Evolutionary conservation across 2,797 vertebrate genomes (phyloP).

Genomic region (Phoeniculus purpureus): DNA sequence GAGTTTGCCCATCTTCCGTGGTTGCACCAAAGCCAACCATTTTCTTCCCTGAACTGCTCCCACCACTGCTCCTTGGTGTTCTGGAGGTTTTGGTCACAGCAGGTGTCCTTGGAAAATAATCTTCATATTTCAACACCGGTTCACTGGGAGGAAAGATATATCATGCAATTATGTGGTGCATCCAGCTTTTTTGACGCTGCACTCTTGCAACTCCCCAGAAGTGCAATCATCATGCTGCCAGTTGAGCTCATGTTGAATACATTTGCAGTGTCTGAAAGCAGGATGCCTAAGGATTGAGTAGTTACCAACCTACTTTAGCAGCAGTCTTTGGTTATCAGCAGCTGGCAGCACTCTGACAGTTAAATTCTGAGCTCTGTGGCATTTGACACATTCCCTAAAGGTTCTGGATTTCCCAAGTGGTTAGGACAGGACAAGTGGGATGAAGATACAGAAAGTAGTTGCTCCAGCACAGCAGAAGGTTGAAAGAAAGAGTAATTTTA

Average conservation of each 20-base stretch:
- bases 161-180: background rate
- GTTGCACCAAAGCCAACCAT: constrained; percentile 44
- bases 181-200: background rate
- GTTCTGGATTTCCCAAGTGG: background rate
- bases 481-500: background rate
- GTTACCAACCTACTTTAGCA: background rate
- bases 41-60: constrained; percentile 53
- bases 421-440: background rate
- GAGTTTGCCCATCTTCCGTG: background rate
- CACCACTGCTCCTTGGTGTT: constrained; percentile 13
- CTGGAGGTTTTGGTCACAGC: constrained; percentile 37
- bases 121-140: constrained; percentile 21
- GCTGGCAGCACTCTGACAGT: background rate
- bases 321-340: background rate
- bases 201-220: background rate
- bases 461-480: background rate
- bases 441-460: background rate
- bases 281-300: background rate
- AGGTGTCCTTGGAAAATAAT: constrained; percentile 16
- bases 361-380: background rate
- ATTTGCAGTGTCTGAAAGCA: background rate
- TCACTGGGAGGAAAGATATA: constrained; percentile 62
- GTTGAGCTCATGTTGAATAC: background rate
- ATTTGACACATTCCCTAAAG: background rate
- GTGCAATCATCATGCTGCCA: background rate